Evolutionary conservation across 2,797 vertebrate genomes (phyloP).

Genomic region (Microtus agrestis): DNA sequence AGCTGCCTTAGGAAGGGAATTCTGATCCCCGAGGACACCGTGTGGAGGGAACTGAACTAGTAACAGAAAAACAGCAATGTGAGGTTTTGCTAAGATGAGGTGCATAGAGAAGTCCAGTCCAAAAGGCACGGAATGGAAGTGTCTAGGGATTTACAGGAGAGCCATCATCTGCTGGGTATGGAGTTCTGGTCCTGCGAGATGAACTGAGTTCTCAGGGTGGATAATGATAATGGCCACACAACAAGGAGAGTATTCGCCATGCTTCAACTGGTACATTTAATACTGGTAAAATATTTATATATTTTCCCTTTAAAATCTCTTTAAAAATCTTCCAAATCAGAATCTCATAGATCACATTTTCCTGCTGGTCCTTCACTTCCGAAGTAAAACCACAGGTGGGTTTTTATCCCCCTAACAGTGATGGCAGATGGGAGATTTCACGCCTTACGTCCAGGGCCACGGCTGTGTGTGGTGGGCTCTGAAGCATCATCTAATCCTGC

Average conservation of each 20-base stretch:
- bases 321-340: constrained; percentile 9
- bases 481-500: neutral
- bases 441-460: neutral
- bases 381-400: neutral
- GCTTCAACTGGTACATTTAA: neutral
- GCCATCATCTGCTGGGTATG: neutral
- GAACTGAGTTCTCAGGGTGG: neutral
- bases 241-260: neutral
- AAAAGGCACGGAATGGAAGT: neutral
- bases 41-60: neutral
- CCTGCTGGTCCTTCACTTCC: neutral
- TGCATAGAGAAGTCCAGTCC: neutral
- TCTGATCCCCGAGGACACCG: neutral
- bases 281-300: neutral
- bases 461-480: neutral
- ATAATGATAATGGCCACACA: neutral
- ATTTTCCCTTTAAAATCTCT: constrained; percentile 26
- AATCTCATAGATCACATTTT: neutral
- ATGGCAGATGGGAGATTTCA: neutral
- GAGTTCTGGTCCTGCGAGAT: neutral
- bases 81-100: neutral
- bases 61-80: neutral
- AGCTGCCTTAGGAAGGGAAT: neutral
- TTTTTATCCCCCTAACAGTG: neutral
- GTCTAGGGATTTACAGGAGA: neutral